Conservation (phyloP, 2,113 vertebrate species). For the Otolemur garnettii region DNA sequence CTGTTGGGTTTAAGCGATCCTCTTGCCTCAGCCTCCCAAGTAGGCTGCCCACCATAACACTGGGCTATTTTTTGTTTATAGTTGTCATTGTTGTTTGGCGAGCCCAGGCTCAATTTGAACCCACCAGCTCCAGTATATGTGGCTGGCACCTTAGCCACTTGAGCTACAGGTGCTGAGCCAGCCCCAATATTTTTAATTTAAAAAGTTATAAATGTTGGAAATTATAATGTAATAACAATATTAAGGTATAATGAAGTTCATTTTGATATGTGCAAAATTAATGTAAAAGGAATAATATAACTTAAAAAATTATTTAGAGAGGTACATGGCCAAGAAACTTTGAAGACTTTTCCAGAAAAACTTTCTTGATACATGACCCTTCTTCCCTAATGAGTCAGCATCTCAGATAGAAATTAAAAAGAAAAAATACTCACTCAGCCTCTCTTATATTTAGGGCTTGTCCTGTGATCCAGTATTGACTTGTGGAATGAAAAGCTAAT, state of each 20-base stretch:
- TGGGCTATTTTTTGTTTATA: too few relatives aligned
- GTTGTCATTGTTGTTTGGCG: too few relatives aligned
- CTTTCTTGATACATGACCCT: background rate
- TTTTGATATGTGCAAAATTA: background rate
- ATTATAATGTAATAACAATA: background rate
- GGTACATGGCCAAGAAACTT: background rate
- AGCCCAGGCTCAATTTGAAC: too few relatives aligned
- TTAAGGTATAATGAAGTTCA: background rate
- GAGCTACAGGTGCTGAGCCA: too few relatives aligned
- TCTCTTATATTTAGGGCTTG: background rate
- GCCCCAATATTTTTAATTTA: background rate
- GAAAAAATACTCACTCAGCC: background rate
- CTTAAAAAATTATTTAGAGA: background rate
- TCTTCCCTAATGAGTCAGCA: background rate
- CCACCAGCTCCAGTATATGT: too few relatives aligned
- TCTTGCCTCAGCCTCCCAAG: too few relatives aligned
- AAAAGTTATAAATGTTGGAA: conserved; percentile 11
- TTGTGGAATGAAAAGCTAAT: background rate
- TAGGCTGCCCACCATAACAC: too few relatives aligned
- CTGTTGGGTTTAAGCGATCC: too few relatives aligned
- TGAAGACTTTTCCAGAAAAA: background rate
- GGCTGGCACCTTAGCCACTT: too few relatives aligned
- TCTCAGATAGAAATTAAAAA: background rate
- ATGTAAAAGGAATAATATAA: background rate
- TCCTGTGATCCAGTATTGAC: background rate